These are phyloP conservation scores for Elephantulus edwardii DNA, from an alignment of 2,113 vertebrate genomes.

Conservation along the genomic window DNA sequence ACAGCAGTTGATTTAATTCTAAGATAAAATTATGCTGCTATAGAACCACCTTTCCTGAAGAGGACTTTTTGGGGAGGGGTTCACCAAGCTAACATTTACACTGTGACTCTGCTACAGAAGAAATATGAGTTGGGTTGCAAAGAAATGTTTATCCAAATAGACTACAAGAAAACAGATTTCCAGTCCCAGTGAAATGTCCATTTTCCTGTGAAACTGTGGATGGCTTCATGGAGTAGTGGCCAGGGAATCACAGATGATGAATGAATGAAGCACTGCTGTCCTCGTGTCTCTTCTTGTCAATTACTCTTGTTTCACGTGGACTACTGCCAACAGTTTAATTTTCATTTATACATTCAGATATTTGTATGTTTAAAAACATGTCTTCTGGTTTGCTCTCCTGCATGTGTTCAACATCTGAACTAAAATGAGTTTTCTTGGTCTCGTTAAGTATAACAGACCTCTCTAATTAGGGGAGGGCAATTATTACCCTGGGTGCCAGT, in stretches of 20 bases:
- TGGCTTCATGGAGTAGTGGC: not conserved
- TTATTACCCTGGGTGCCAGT: constrained; percentile 28
- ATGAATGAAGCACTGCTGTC: not conserved
- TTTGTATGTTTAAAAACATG: not conserved
- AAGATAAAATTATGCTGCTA: not conserved
- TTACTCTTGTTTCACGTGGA: not conserved
- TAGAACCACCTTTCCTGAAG: constrained; percentile 1
- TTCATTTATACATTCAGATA: not conserved
- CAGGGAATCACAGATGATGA: not conserved
- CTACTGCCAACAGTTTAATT: not conserved
- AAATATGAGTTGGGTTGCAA: not conserved
- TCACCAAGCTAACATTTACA: not conserved
- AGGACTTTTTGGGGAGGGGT: not conserved
- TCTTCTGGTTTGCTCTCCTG: constrained; percentile 75
- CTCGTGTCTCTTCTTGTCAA: constrained; percentile 43
- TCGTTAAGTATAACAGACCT: constrained; percentile 68
- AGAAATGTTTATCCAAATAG: constrained; percentile 18
- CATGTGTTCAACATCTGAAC: constrained; percentile 61
- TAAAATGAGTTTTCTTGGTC: constrained; percentile 69
- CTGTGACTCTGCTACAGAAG: constrained; percentile 72
- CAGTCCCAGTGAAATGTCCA: not conserved
- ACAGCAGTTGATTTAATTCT: not conserved
- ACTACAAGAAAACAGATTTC: not conserved
- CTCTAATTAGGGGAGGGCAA: constrained; percentile 55
- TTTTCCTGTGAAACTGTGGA: not conserved